A percentile compares a stretch with the other conserved stretches of the same genome.
These are phyloP conservation scores for Lethrus apterus DNA, from an alignment of 1,140 invertebrate genomes.

Conservation along the genomic window DNA sequence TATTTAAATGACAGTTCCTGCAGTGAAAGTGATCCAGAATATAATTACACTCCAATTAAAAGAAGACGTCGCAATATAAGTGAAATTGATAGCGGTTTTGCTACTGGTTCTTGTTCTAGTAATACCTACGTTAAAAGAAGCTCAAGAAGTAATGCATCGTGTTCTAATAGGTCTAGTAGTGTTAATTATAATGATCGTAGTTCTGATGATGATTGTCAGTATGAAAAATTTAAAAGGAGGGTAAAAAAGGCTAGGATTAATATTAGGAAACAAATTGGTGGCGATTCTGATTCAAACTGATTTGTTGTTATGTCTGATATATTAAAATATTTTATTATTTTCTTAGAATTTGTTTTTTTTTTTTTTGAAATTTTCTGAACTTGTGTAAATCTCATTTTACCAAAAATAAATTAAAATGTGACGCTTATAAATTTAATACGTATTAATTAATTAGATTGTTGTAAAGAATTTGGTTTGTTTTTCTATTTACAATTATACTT, in stretches of 20 bases:
- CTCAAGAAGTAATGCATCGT: constrained; percentile 26
- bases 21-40: constrained; percentile 34
- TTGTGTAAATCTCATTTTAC: too few relatives aligned
- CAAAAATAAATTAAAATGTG: too few relatives aligned
- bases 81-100: constrained; percentile 33
- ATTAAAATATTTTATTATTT: background rate
- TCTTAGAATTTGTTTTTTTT: background rate
- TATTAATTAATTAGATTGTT: too few relatives aligned
- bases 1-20: constrained; percentile 3
- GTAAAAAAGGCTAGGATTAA: constrained; percentile 48
- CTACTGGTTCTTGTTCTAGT: constrained; percentile 34
- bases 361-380: too few relatives aligned
- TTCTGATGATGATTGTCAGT: constrained; percentile 44
- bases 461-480: too few relatives aligned
- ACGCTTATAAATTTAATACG: too few relatives aligned
- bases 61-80: constrained; percentile 21
- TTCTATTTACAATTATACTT: too few relatives aligned
- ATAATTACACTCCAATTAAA: constrained; percentile 22
- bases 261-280: constrained; percentile 45
- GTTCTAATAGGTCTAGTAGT: constrained; percentile 22
- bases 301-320: constrained; percentile 1
- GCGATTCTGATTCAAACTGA: constrained; percentile 51
- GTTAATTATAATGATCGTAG: constrained; percentile 30
- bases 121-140: constrained; percentile 27
- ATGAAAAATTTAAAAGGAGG: constrained; percentile 45